A percentile compares a stretch with the other conserved stretches of the same genome.
Conservation (phyloP, 2,797 vertebrate genomes). For the Chromis chromis region DNA sequence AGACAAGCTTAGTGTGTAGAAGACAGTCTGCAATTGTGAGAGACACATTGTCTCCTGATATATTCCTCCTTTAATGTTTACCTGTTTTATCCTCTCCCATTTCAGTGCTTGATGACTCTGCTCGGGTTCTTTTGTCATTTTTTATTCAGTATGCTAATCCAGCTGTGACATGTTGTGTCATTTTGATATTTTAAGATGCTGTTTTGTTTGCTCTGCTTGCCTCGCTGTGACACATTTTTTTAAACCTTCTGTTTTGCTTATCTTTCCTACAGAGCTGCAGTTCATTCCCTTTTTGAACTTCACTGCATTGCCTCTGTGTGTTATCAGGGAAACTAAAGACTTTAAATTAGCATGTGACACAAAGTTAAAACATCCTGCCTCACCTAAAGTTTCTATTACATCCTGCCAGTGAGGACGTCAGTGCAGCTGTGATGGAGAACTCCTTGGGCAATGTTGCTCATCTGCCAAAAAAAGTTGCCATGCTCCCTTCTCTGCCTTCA, state of each 20-base stretch:
- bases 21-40: conserved; percentile 9
- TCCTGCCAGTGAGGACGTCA: conserved; percentile 9
- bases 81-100: not conserved
- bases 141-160: conserved; percentile 33
- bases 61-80: conserved; percentile 29
- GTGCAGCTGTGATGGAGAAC: conserved; percentile 2
- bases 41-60: conserved; percentile 2
- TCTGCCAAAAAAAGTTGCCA: conserved; percentile 46
- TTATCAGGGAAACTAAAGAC: conserved; percentile 10
- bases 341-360: not conserved
- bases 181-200: conserved; percentile 36
- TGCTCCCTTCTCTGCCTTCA: conserved; percentile 22
- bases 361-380: conserved; percentile 4
- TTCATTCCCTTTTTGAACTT: not conserved
- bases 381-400: not conserved
- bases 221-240: conserved; percentile 21
- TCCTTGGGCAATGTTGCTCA: conserved; percentile 8
- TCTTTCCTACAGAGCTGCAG: not conserved
- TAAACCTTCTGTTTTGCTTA: conserved; percentile 9
- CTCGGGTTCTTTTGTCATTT: conserved; percentile 1
- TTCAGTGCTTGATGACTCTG: not conserved
- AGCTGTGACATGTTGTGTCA: conserved; percentile 15
- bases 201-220: conserved; percentile 24
- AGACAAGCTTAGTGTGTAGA: not conserved
- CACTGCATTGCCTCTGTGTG: not conserved